A percentile compares a stretch with the other conserved stretches of the same genome.
Evolutionary conservation across 1,140 invertebrate genomes (phyloP).

Genomic region (Halesus radiatus): DNA sequence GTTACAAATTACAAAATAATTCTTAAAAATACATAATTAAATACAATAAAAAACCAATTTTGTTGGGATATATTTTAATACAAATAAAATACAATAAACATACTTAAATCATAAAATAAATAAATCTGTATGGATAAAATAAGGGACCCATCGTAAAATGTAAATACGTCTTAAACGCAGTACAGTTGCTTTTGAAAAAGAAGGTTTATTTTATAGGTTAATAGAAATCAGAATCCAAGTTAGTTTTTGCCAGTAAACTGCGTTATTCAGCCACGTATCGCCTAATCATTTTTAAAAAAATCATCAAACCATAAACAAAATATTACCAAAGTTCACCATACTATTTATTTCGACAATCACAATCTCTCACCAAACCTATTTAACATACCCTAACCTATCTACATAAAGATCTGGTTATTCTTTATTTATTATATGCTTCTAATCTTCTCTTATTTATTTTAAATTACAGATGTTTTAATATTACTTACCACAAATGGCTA

Average conservation of each 20-base stretch:
- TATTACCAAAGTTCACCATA: too few relatives aligned
- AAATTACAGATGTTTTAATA: too few relatives aligned
- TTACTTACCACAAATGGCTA: too few relatives aligned
- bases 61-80: constrained; percentile 35
- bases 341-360: too few relatives aligned
- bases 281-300: too few relatives aligned
- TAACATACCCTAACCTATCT: too few relatives aligned
- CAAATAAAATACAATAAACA: constrained; percentile 39
- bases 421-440: too few relatives aligned
- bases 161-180: constrained; percentile 54
- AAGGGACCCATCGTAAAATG: constrained; percentile 43
- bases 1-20: neutral
- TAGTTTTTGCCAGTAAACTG: constrained; percentile 4
- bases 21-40: constrained; percentile 4
- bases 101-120: constrained; percentile 10
- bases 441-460: too few relatives aligned
- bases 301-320: too few relatives aligned
- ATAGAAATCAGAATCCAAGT: constrained; percentile 10
- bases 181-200: constrained; percentile 49
- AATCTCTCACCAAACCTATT: too few relatives aligned
- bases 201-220: constrained; percentile 4
- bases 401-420: too few relatives aligned
- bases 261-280: constrained; percentile 7
- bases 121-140: constrained; percentile 8
- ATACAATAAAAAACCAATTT: constrained; percentile 1